These are phyloP conservation scores for Otocyon megalotis DNA, from an alignment of 2,113 vertebrate species.

Conservation along the genomic window DNA sequence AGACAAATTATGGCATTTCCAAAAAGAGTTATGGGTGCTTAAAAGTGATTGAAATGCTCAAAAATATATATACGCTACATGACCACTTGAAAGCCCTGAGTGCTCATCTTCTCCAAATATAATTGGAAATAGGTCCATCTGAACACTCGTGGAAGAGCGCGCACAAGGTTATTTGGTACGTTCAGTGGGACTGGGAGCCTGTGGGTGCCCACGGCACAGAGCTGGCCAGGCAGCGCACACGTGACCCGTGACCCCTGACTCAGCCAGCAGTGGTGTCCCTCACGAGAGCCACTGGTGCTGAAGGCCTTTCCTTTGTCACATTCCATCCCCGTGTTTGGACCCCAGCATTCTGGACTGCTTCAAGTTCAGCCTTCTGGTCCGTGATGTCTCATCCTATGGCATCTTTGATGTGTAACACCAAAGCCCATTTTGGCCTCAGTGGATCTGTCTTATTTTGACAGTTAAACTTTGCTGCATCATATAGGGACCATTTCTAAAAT, in stretches of 20 bases:
- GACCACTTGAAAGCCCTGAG: neutral
- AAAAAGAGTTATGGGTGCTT: neutral
- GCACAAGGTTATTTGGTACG: neutral
- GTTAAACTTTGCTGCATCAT: neutral
- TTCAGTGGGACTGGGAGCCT: neutral
- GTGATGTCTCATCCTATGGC: too few relatives aligned
- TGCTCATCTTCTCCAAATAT: neutral
- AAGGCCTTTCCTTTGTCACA: neutral
- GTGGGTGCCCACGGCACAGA: neutral
- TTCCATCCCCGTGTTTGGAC: neutral
- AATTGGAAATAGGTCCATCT: neutral
- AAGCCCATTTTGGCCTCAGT: neutral
- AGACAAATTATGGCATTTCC: neutral
- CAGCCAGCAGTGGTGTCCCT: neutral
- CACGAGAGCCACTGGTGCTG: neutral
- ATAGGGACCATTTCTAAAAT: neutral
- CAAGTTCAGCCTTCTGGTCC: neutral
- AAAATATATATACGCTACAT: neutral
- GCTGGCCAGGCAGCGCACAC: neutral
- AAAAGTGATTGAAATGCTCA: conserved; percentile 12
- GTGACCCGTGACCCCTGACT: too few relatives aligned
- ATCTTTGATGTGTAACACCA: neutral
- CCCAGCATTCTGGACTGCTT: neutral
- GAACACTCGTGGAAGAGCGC: neutral
- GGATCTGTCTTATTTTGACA: neutral